phyloP scores from a whole-genome alignment of 2,888 invertebrate species.

The Conomelus anceps region DNA sequence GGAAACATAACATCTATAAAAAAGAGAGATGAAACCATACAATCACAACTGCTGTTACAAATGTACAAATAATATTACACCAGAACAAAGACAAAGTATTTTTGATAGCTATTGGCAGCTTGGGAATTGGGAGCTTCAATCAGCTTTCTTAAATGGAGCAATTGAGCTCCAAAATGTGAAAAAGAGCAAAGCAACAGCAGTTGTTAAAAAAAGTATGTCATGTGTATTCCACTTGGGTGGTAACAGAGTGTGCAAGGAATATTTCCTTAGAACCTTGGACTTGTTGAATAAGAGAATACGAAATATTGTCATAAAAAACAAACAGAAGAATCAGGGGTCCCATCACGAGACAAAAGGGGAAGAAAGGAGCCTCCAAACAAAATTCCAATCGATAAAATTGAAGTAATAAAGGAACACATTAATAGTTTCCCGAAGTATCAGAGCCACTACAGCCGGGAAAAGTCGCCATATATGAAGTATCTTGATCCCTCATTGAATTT shows the following conservation, averaged over 20 bases:
- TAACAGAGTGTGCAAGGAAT: conserved; percentile 4
- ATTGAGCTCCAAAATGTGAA: neutral
- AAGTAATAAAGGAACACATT: conserved; percentile 4
- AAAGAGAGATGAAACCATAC: neutral
- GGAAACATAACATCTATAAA: neutral
- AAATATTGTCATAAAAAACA: conserved; percentile 8
- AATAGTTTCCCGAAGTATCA: conserved; percentile 12
- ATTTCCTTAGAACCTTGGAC: conserved; percentile 9
- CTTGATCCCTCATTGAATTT: neutral
- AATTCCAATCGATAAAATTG: neutral
- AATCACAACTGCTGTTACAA: neutral
- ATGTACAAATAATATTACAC: neutral
- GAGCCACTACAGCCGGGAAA: conserved; percentile 13
- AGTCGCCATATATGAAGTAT: neutral
- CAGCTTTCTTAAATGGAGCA: conserved; percentile 7
- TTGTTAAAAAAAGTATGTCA: neutral
- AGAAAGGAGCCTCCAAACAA: conserved; percentile 15
- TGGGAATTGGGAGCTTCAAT: conserved; percentile 12
- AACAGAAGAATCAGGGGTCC: neutral
- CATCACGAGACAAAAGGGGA: conserved; percentile 12
- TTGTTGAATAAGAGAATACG: conserved; percentile 10
- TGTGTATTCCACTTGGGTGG: neutral
- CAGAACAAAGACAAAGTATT: neutral
- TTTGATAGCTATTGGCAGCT: conserved; percentile 1
- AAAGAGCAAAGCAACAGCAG: neutral